A percentile compares a stretch with the other conserved stretches of the same genome.
Evolutionary conservation across 1,140 invertebrate genomes (phyloP).

Genomic region (Grapholita molesta): DNA sequence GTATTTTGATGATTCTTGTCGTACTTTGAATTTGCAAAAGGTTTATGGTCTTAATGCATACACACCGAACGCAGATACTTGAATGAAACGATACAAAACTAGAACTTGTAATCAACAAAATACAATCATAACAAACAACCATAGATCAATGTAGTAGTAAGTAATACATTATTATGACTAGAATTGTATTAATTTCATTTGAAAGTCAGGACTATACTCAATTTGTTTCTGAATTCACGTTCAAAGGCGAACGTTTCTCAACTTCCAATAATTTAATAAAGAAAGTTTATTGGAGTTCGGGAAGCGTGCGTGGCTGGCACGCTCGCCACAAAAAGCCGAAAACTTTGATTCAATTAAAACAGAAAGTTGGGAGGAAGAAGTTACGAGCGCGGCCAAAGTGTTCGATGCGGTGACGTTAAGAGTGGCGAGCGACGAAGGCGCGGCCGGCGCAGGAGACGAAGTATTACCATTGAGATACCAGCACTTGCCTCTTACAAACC

Average conservation of each 20-base stretch:
- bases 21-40: neutral
- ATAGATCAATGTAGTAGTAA: conserved; percentile 4
- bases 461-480: neutral
- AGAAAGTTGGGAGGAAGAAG: conserved; percentile 69
- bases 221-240: conserved; percentile 57
- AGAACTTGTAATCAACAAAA: no score
- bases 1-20: neutral
- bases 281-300: conserved; percentile 59
- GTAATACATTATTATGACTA: no score
- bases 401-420: conserved; percentile 30
- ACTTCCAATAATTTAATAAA: conserved; percentile 78
- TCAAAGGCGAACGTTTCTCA: conserved; percentile 73
- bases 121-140: conserved; percentile 14
- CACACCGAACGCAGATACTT: neutral
- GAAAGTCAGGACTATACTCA: conserved; percentile 58
- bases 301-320: conserved; percentile 72
- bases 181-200: conserved; percentile 22
- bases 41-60: neutral
- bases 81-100: neutral
- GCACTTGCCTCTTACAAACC: neutral
- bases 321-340: conserved; percentile 73
- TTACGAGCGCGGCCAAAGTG: conserved; percentile 56
- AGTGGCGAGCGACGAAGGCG: neutral
- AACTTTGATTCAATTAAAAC: conserved; percentile 77
- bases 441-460: neutral